Evolutionary conservation across 2,888 invertebrate genomes (phyloP), one percentile per base, ranked within the genome.

Genomic region (Monopis laevigella): DNA sequence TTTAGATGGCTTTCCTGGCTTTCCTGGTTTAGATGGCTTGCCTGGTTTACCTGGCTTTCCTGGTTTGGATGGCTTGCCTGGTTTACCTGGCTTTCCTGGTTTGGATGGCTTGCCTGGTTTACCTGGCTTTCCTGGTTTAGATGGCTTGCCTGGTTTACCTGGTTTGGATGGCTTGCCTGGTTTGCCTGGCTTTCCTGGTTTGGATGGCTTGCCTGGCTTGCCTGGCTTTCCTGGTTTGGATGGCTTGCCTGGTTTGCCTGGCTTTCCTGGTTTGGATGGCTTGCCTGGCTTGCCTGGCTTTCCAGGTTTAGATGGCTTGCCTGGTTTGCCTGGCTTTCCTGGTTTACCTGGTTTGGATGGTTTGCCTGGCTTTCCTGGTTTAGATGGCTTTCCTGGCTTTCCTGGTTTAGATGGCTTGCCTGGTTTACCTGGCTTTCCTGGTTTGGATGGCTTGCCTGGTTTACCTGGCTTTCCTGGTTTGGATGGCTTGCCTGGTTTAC

Each of bases 11-110:
- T 14, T 2, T 0, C 3, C 27, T 39, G 68, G 69, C 13, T 53
- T 55, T 2, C 52, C 53, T 43, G 71, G 71, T 2, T 18, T 27
- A 10, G 38, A 45, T 17, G 69, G 69, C 10, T 52, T 49, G 30
- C 46, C 52, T 18, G 70, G 70, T 4, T 51, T 47, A 36, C 56
- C 55, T 45, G 51, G 49, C 26, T 44, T 42, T 36, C 55, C 56
- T 46, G 57, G n/a, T n/a, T n/a, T n/a, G n/a, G n/a, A 36, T 38
- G 42, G 35, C 1, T 17, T 29, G 14, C 2, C 10, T 2, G 39
- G 24, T 1, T 10, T 5, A n/a, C 17, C 39, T 39, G 39, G 24
- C 13, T 7, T 16, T n/a, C 11, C 29, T 27, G 40, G 29, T 18
- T 12, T 29, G n/a, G 1, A 5, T 18, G 12, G 40, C 2, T 14